phyloP scores from a whole-genome alignment of 92 coral and sea anemone genomes.

The Galaxea fascicularis region DNA sequence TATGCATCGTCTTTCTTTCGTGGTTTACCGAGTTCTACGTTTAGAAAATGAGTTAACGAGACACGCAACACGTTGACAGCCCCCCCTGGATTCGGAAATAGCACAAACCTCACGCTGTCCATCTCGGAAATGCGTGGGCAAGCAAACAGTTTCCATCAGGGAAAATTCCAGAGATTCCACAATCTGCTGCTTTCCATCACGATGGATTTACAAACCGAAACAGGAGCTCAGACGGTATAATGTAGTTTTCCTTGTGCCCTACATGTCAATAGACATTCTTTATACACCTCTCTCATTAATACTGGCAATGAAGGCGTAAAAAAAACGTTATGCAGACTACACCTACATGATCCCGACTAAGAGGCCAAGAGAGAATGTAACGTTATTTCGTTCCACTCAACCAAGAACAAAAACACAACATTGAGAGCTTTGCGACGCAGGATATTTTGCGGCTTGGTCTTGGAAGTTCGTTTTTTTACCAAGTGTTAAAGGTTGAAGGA shows the following conservation, averaged over 20 bases:
- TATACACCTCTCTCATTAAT: background rate
- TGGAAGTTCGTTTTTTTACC: too few relatives aligned
- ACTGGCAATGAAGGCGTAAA: background rate
- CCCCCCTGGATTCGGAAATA: slow-evolving; percentile 47
- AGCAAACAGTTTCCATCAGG: slow-evolving; percentile 27
- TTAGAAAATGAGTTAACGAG: background rate
- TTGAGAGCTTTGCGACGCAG: slow-evolving; percentile 21
- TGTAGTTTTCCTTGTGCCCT: background rate
- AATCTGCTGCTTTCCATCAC: slow-evolving; percentile 37
- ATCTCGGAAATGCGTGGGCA: slow-evolving; percentile 24
- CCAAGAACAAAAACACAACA: background rate
- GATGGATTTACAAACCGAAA: slow-evolving; percentile 27
- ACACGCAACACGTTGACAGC: slow-evolving; percentile 1
- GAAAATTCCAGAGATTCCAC: slow-evolving; percentile 44
- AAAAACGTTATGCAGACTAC: background rate
- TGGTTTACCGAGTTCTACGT: background rate
- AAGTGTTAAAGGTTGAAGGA: slow-evolving; percentile 37
- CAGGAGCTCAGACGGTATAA: slow-evolving; percentile 43
- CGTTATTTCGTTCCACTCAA: background rate
- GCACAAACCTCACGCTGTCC: slow-evolving; percentile 9
- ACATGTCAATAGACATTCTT: background rate
- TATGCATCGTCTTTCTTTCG: background rate
- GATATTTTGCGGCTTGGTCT: background rate
- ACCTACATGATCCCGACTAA: background rate
- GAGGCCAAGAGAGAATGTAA: background rate